Evolutionary conservation across 2,888 invertebrate species (phyloP).

Genomic region (Rhagonycha lutea): DNA sequence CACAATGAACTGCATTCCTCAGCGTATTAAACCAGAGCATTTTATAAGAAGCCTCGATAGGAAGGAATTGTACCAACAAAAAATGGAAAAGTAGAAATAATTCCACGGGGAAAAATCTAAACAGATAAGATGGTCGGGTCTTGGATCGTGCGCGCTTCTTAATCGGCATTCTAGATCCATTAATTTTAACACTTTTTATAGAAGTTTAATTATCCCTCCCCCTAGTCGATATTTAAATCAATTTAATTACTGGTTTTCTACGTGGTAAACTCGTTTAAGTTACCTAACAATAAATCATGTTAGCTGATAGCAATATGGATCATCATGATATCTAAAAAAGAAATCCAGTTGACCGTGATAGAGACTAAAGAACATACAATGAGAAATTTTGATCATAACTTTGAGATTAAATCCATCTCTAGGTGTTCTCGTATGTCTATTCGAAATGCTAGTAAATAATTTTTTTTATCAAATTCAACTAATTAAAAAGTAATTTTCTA

Average conservation of each 20-base stretch:
- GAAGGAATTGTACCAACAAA: background rate
- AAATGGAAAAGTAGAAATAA: background rate
- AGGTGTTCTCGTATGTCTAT: background rate
- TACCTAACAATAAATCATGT: conserved; percentile 21
- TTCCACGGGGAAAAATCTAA: background rate
- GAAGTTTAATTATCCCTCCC: background rate
- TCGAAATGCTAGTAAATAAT: background rate
- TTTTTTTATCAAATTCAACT: background rate
- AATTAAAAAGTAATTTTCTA: background rate
- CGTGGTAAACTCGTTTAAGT: conserved; percentile 1
- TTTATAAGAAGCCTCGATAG: conserved; percentile 38
- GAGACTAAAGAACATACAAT: conserved; percentile 3
- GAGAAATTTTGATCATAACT: conserved; percentile 7
- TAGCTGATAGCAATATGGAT: conserved; percentile 23
- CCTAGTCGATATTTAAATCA: background rate
- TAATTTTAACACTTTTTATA: background rate
- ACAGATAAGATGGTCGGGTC: background rate
- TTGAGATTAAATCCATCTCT: conserved; percentile 1
- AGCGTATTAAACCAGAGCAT: conserved; percentile 47
- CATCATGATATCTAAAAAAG: conserved; percentile 17
- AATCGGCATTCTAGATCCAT: background rate
- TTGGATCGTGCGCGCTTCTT: background rate
- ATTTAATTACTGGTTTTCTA: background rate
- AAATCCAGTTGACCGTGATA: conserved; percentile 25
- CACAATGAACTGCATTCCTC: conserved; percentile 44